These are phyloP conservation scores for Apotomis capreana DNA, from an alignment of 2,888 invertebrate species.

Conservation along the genomic window DNA sequence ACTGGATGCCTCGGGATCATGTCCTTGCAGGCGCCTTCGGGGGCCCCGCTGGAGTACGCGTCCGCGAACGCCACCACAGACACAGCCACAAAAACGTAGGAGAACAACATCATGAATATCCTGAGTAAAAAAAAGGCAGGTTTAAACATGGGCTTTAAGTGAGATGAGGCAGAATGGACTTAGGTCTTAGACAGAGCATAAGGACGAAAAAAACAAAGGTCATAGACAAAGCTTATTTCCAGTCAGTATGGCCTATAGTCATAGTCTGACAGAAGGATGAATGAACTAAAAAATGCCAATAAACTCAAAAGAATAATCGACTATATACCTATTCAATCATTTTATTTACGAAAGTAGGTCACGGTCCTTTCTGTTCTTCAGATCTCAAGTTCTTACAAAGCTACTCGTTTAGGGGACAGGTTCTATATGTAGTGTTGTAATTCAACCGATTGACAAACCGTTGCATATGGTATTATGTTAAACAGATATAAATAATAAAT, in stretches of 20 bases:
- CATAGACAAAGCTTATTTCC: background rate
- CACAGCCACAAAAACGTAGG: constrained; percentile 57
- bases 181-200: background rate
- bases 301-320: constrained; percentile 45
- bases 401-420: constrained; percentile 63
- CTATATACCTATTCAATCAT: constrained; percentile 50
- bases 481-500: constrained; percentile 47
- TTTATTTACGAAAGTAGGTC: constrained; percentile 62
- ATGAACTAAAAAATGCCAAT: background rate
- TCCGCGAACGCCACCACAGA: constrained; percentile 62
- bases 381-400: constrained; percentile 62
- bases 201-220: background rate
- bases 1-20: constrained; percentile 87
- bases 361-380: constrained; percentile 70
- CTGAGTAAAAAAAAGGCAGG: constrained; percentile 4
- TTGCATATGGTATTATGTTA: constrained; percentile 45
- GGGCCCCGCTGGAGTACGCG: constrained; percentile 86
- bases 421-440: constrained; percentile 66
- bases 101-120: constrained; percentile 59
- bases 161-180: background rate
- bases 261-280: background rate
- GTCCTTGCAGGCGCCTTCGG: constrained; percentile 84
- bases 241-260: background rate
- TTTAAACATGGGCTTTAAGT: background rate
- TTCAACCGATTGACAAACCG: constrained; percentile 53